Evolutionary conservation across 1,140 invertebrate genomes (phyloP).

Genomic region (Xylocopa sonorina): DNA sequence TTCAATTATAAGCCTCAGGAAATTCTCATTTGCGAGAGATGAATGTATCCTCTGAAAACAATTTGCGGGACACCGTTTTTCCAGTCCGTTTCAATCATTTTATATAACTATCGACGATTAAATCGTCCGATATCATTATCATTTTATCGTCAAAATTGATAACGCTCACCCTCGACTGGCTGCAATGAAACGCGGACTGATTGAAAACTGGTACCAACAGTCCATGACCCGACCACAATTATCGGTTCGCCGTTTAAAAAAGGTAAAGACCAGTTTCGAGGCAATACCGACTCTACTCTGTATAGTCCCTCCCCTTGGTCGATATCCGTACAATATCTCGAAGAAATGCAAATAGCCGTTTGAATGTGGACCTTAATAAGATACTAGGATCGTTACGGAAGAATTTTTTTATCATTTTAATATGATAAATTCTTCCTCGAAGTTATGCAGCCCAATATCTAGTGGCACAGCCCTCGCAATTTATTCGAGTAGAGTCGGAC

Average conservation of each 20-base stretch:
- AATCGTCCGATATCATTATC: too few relatives aligned
- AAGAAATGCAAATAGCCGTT: neutral
- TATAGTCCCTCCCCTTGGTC: neutral
- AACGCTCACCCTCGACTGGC: constrained; percentile 1
- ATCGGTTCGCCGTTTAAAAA: neutral
- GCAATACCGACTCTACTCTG: neutral
- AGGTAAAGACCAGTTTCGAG: neutral
- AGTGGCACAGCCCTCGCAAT: constrained; percentile 1
- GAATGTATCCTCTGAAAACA: too few relatives aligned
- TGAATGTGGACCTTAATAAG: neutral
- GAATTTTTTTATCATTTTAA: neutral
- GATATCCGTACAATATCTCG: neutral
- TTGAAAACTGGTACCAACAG: constrained; percentile 21
- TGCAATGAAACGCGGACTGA: constrained; percentile 39
- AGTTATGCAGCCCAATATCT: neutral
- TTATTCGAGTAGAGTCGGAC: neutral
- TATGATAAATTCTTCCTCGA: neutral
- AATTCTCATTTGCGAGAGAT: neutral
- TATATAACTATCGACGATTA: neutral
- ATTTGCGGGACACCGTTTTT: too few relatives aligned
- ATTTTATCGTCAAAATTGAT: constrained; percentile 20
- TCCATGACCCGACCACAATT: constrained; percentile 7
- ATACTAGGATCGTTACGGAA: neutral
- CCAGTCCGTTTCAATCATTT: neutral
- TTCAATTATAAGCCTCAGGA: neutral